These are phyloP conservation scores for Nysson spinosus DNA, from an alignment of 2,888 invertebrate species.

Conservation along the genomic window DNA sequence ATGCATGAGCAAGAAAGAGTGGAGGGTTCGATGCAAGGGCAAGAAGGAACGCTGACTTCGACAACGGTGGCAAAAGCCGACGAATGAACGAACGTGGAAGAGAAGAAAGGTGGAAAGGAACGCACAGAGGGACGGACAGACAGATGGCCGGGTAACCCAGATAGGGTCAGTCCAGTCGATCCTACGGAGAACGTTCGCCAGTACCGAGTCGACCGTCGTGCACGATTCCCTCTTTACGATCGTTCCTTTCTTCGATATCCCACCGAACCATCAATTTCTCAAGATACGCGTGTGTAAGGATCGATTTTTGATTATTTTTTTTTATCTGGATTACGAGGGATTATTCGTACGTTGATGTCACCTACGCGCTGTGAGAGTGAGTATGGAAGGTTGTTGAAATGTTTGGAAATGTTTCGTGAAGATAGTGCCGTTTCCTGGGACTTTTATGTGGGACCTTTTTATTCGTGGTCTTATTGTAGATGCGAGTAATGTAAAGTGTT, in stretches of 20 bases:
- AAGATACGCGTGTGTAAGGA: too few species aligned
- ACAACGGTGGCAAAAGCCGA: too few species aligned
- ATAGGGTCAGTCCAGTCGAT: slow-evolving; percentile 73
- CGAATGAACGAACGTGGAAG: slow-evolving; percentile 60
- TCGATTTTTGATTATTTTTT: too few species aligned
- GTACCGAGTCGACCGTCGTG: slow-evolving; percentile 73
- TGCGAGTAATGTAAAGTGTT: too few species aligned
- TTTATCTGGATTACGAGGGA: too few species aligned
- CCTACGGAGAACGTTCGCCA: slow-evolving; percentile 68
- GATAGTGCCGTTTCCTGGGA: neutral
- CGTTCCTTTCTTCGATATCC: slow-evolving; percentile 9
- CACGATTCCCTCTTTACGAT: slow-evolving; percentile 61
- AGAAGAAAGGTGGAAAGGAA: slow-evolving; percentile 53
- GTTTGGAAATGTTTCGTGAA: neutral
- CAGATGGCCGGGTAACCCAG: slow-evolving; percentile 78
- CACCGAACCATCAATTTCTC: too few species aligned
- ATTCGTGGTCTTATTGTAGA: too few species aligned
- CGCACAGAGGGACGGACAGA: slow-evolving; percentile 69
- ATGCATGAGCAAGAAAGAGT: too few species aligned
- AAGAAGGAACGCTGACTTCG: too few species aligned
- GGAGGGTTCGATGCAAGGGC: too few species aligned
- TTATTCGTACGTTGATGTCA: slow-evolving; percentile 49
- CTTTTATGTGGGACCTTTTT: too few species aligned
- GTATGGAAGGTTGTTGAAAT: slow-evolving; percentile 24
- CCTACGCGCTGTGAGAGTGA: slow-evolving; percentile 53